Evolutionary conservation across 2,888 invertebrate species (phyloP), one percentile per base, ranked within the genome.

Genomic region (Drosophila nr. medialis): DNA sequence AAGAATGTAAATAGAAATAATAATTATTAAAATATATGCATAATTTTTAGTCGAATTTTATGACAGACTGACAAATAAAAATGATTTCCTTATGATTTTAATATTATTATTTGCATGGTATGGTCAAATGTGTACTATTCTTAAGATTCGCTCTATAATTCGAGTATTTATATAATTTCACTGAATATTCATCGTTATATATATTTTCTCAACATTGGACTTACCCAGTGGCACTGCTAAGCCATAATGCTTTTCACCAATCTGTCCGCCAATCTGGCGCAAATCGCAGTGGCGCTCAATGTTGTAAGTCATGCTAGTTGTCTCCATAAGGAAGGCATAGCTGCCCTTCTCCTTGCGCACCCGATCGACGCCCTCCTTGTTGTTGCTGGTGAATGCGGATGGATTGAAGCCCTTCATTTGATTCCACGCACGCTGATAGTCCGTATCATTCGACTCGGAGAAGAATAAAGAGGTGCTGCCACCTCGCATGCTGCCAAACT

Each of bases 321-420:
- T 98, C 94, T 99, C 99, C 97, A 99, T 98, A 72, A 99, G 95
- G 92, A 97, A 99, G 3, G 98, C 99, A 92, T 97, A 99, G 75
- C 94, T 95, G 36, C 96, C 95, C 90, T 96, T 95, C 61, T 95
- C 96, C 89, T 94, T 95, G 42, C 94, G 91, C 0, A 99, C 98
- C 54, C 97, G 94, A 29, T 96, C 95, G 2, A 97, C 96, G 1
- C 99, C 99, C 89, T 98, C 97, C 1, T 95, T 94, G 90, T 98
- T 98, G 85, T 94, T 95, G 42, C 93, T 94, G 4, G 96, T 95
- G 90, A 98, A 98, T 1, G 97, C 97, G 1, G 95, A 95, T 0
- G 98, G 98, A 63, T 95, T 95, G 0, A 97, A 95, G 18, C 96
- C 94, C 80, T 95, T 95, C 99, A 99, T 99, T 80, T 96, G 96